Percentiles rank a stretch among this genome's conserved stretches.
phyloP scores from a whole-genome alignment of 1,140 invertebrate species.

The Steinernema khuongi region DNA sequence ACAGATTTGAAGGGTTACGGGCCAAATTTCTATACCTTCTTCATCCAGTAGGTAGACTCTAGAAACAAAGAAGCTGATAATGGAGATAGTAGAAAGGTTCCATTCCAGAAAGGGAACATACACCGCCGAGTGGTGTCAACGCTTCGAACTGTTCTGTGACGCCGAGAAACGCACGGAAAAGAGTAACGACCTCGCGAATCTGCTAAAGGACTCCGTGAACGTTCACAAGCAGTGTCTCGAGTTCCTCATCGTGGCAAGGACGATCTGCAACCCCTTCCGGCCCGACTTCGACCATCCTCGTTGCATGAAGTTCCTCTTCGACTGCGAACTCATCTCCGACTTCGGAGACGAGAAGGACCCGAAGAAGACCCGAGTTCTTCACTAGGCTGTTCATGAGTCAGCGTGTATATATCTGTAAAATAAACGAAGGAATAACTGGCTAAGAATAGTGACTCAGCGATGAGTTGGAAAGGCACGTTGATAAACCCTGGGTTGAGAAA shows the following conservation, averaged over 20 bases:
- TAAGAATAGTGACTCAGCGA: no score
- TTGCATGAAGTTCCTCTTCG: slow-evolving; percentile 27
- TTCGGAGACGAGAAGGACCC: slow-evolving; percentile 22
- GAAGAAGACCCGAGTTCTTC: no score
- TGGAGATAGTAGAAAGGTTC: no score
- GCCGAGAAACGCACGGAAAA: slow-evolving; percentile 17
- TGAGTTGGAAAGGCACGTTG: no score
- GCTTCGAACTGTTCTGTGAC: slow-evolving; percentile 28
- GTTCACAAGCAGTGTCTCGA: slow-evolving; percentile 25
- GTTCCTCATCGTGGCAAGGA: slow-evolving; percentile 12
- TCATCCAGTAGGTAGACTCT: not conserved
- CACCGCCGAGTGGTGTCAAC: slow-evolving; percentile 29
- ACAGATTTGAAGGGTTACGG: no score
- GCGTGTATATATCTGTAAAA: no score
- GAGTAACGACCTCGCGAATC: slow-evolving; percentile 5
- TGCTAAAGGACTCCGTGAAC: slow-evolving; percentile 18
- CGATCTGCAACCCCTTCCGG: slow-evolving; percentile 20
- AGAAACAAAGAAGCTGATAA: no score
- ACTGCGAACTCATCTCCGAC: slow-evolving; percentile 25
- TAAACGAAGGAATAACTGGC: no score
- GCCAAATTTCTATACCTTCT: not conserved
- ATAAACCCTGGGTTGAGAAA: no score
- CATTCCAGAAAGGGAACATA: not conserved
- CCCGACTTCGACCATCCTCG: slow-evolving; percentile 21
- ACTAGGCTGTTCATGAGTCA: no score